phyloP scores from a whole-genome alignment of 1,140 invertebrate species.

The Dinothrombium tinctorium region DNA sequence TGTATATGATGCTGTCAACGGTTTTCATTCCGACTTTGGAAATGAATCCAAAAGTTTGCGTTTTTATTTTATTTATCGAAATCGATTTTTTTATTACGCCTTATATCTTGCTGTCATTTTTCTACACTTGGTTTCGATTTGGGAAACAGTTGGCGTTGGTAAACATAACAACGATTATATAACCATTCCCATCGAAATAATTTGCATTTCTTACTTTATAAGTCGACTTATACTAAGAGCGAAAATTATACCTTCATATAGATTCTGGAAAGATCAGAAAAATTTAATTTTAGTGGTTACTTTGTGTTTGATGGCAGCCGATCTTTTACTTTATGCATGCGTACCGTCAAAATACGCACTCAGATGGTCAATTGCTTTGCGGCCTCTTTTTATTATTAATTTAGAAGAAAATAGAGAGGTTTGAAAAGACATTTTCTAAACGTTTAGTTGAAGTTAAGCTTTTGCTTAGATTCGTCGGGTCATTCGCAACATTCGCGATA shows the following conservation, averaged over 20 bases:
- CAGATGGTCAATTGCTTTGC: slow-evolving; percentile 24
- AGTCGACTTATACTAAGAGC: slow-evolving; percentile 21
- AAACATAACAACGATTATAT: not conserved
- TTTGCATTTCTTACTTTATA: slow-evolving; percentile 21
- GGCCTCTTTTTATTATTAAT: slow-evolving; percentile 28
- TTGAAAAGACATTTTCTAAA: slow-evolving; percentile 6
- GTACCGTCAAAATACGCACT: slow-evolving; percentile 16
- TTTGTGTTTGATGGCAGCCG: slow-evolving; percentile 22
- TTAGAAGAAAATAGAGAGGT: slow-evolving; percentile 28
- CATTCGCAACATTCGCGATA: slow-evolving; percentile 28
- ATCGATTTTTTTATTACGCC: slow-evolving; percentile 16
- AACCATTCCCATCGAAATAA: slow-evolving; percentile 22
- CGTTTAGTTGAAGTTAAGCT: slow-evolving; percentile 14
- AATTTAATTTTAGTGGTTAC: slow-evolving; percentile 22
- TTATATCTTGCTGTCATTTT: slow-evolving; percentile 22
- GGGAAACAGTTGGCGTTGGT: slow-evolving; percentile 22
- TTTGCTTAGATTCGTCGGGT: slow-evolving; percentile 23
- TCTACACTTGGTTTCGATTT: slow-evolving; percentile 23
- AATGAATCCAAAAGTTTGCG: slow-evolving; percentile 16
- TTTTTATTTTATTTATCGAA: slow-evolving; percentile 17
- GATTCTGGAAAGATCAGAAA: slow-evolving; percentile 25
- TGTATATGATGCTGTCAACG: slow-evolving; percentile 23
- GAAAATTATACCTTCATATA: slow-evolving; percentile 19
- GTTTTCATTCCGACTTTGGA: slow-evolving; percentile 23
- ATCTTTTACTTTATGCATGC: slow-evolving; percentile 22